Conservation (phyloP, 1,140 invertebrate species). For the Cheumatopsyche charites region DNA sequence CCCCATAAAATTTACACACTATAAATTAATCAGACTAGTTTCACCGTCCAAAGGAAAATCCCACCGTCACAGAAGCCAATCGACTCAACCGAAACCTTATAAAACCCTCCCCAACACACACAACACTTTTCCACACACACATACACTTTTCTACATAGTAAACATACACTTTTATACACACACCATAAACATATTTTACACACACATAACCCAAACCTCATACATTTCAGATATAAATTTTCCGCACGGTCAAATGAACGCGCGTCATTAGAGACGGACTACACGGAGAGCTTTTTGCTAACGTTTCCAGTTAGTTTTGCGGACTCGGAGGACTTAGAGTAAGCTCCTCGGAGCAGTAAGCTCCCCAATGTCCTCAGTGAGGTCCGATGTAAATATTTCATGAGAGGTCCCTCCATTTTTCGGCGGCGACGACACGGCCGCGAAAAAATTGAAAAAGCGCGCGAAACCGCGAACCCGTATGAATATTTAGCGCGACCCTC, state of each 20-base stretch:
- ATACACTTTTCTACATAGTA: no score
- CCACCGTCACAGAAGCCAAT: no score
- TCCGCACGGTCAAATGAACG: constrained; percentile 22
- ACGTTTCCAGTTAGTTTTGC: constrained; percentile 27
- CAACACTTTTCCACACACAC: no score
- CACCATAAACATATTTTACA: no score
- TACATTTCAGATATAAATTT: no score
- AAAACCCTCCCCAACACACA: no score
- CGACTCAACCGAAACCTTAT: no score
- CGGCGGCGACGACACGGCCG: constrained; percentile 26
- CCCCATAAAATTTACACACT: no score
- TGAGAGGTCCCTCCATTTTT: constrained; percentile 28
- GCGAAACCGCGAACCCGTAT: constrained; percentile 19
- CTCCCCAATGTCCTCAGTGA: background rate
- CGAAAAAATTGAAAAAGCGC: constrained; percentile 33
- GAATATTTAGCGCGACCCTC: constrained; percentile 14
- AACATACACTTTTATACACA: no score
- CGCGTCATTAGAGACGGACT: constrained; percentile 24
- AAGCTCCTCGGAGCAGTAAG: constrained; percentile 27
- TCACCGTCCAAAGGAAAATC: no score
- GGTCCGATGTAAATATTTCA: constrained; percentile 37
- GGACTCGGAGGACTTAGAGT: constrained; percentile 22
- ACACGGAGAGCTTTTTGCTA: constrained; percentile 28
- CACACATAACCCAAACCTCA: no score
- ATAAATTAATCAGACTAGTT: no score